phyloP scores from a whole-genome alignment of 1,140 invertebrate genomes.

The Bombus waltoni region DNA sequence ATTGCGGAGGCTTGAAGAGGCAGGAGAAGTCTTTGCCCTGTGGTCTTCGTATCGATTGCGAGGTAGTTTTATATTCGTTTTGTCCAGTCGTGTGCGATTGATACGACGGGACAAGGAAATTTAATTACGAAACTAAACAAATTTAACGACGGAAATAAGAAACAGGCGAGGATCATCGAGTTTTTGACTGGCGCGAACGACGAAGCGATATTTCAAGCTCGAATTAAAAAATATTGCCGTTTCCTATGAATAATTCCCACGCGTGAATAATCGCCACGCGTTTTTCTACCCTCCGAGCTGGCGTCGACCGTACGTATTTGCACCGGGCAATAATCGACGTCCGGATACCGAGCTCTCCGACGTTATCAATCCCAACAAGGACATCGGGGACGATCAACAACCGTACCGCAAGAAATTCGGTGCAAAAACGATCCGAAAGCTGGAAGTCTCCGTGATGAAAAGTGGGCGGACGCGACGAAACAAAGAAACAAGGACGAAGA shows the following conservation, averaged over 20 bases:
- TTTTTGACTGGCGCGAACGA: not conserved
- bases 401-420: conserved; percentile 48
- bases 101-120: no score
- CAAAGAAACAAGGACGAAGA: not conserved
- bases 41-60: no score
- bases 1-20: no score
- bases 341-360: conserved; percentile 41
- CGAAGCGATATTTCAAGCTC: not conserved
- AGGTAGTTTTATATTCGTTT: no score
- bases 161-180: not conserved
- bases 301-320: conserved; percentile 43
- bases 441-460: conserved; percentile 36
- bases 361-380: conserved; percentile 60
- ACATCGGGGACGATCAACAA: conserved; percentile 56
- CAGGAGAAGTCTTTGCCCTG: no score
- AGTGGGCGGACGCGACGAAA: conserved; percentile 42
- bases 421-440: conserved; percentile 52
- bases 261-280: conserved; percentile 15
- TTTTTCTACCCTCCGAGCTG: conserved; percentile 27
- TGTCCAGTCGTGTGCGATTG: no score
- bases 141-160: not conserved
- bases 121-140: not conserved
- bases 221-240: not conserved
- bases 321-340: conserved; percentile 62
- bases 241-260: conserved; percentile 48